Conservation (phyloP, 2,797 vertebrate species). For the Aphelocoma californica region DNA sequence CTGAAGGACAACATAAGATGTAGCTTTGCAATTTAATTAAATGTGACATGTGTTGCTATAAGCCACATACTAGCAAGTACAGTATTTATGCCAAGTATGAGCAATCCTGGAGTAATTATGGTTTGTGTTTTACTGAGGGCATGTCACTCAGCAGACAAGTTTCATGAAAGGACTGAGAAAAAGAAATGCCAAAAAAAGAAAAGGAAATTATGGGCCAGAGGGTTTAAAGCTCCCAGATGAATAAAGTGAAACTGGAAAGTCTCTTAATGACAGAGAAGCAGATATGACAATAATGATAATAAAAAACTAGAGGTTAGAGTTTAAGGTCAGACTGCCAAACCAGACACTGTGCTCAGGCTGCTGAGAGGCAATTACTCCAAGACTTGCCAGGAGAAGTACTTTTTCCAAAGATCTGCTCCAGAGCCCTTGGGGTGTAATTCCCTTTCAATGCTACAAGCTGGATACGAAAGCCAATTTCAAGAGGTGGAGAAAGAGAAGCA, state of each 20-base stretch:
- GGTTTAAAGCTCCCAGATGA: conserved; percentile 58
- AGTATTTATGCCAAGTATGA: conserved; percentile 66
- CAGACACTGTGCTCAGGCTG: conserved; percentile 19
- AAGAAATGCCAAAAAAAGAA: conserved; percentile 43
- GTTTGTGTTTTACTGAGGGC: conserved; percentile 55
- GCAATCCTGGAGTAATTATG: conserved; percentile 54
- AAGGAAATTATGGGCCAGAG: conserved; percentile 54
- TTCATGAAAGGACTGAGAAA: conserved; percentile 57
- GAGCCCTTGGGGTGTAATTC: conserved; percentile 6
- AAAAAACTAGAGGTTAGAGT: conserved; percentile 37
- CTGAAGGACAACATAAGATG: conserved; percentile 57
- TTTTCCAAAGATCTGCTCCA: conserved; percentile 11
- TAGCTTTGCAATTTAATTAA: conserved; percentile 42
- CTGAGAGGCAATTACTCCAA: conserved; percentile 28
- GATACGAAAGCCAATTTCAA: neutral
- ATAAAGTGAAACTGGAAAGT: conserved; percentile 38
- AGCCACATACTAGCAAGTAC: conserved; percentile 49
- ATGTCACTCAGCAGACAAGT: conserved; percentile 53
- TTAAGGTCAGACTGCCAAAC: conserved; percentile 55
- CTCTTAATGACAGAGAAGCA: conserved; percentile 49
- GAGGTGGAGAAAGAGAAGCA: neutral
- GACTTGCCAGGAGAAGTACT: conserved; percentile 1
- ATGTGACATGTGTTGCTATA: conserved; percentile 57
- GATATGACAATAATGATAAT: conserved; percentile 46
- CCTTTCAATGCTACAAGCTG: neutral